These are phyloP conservation scores for Germaria angustata DNA, from an alignment of 2,888 invertebrate genomes.

Conservation along the genomic window DNA sequence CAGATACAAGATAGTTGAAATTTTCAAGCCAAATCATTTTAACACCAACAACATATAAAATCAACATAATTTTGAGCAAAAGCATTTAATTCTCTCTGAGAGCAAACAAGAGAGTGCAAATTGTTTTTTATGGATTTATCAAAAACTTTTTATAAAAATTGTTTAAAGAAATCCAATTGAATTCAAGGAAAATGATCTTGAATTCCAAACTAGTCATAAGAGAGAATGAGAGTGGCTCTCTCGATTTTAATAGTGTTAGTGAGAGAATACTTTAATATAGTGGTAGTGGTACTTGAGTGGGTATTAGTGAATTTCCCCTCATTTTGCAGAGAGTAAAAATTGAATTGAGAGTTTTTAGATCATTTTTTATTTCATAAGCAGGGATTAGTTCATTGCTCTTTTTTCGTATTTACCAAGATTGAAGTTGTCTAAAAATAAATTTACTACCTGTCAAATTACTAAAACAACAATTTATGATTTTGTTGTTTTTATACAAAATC, in stretches of 20 bases:
- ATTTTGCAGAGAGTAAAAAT: constrained; percentile 6
- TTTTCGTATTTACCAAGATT: background rate
- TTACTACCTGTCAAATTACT: constrained; percentile 55
- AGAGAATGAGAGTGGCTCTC: background rate
- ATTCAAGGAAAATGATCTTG: background rate
- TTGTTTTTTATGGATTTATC: no score
- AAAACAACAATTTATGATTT: constrained; percentile 25
- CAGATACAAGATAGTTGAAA: constrained; percentile 67
- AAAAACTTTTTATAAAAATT: background rate
- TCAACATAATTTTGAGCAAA: constrained; percentile 12
- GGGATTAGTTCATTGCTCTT: constrained; percentile 53
- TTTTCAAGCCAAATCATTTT: constrained; percentile 47
- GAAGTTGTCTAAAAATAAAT: background rate
- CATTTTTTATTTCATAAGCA: background rate
- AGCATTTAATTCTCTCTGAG: background rate
- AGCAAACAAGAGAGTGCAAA: background rate
- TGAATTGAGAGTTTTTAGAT: constrained; percentile 23
- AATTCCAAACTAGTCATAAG: background rate
- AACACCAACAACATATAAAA: background rate
- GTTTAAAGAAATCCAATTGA: background rate
- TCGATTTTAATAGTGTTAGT: constrained; percentile 16
- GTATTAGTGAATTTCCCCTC: constrained; percentile 63
- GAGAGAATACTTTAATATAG: background rate
- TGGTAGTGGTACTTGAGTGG: constrained; percentile 17
- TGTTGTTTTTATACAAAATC: background rate